A percentile compares a stretch with the other conserved stretches of the same genome.
Evolutionary conservation across 1,140 invertebrate genomes (phyloP).

Genomic region (Dinoponera quadriceps): DNA sequence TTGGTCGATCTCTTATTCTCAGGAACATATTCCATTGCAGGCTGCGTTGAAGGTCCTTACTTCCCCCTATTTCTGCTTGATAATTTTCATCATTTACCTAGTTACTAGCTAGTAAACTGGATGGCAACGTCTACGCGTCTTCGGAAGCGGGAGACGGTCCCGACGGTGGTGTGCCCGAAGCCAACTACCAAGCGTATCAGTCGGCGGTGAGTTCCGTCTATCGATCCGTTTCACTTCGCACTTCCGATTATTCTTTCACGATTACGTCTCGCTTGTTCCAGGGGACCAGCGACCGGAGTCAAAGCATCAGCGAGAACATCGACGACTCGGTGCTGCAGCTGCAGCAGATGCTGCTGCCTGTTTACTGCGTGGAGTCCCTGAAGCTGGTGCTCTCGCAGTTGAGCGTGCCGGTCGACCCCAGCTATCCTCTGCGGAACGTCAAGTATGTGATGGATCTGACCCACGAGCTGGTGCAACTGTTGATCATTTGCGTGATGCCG

Average conservation of each 20-base stretch:
- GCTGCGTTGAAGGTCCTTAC: not conserved
- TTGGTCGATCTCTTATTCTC: too few species aligned
- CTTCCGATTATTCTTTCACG: not conserved
- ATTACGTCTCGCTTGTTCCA: constrained; percentile 65
- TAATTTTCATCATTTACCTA: constrained; percentile 48
- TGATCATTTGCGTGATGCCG: constrained; percentile 78
- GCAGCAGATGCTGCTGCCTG: constrained; percentile 85
- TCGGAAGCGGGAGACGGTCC: constrained; percentile 76
- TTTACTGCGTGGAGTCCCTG: constrained; percentile 85
- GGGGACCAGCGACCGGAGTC: constrained; percentile 75
- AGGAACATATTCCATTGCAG: not conserved
- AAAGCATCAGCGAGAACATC: constrained; percentile 72
- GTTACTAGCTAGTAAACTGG: constrained; percentile 74
- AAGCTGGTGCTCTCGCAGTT: constrained; percentile 79
- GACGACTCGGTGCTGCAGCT: constrained; percentile 81
- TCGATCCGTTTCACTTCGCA: not conserved
- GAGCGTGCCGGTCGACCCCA: constrained; percentile 70
- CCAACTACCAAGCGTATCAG: constrained; percentile 78
- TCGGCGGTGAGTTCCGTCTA: constrained; percentile 63
- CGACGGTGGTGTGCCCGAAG: constrained; percentile 76
- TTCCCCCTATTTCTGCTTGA: not conserved
- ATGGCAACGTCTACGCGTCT: constrained; percentile 64
- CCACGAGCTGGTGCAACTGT: constrained; percentile 77
- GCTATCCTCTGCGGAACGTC: constrained; percentile 72
- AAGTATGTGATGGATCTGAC: constrained; percentile 75